These are phyloP conservation scores for Theristicus caerulescens DNA, from an alignment of 2,113 vertebrate species.

Conservation along the genomic window DNA sequence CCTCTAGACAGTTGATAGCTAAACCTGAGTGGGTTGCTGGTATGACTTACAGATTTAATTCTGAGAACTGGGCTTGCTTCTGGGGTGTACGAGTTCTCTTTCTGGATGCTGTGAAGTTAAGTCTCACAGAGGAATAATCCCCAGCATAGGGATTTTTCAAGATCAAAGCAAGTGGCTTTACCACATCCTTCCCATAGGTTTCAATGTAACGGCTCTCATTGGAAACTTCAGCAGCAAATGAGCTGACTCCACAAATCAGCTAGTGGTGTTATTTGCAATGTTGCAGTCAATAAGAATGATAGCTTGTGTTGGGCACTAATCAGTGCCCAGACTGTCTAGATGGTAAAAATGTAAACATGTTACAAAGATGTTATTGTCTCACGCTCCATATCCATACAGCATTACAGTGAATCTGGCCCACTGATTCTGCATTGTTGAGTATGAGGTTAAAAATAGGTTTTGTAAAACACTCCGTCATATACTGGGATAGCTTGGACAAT, in stretches of 20 bases:
- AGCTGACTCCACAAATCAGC: neutral
- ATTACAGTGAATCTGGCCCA: neutral
- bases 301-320: neutral
- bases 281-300: neutral
- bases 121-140: neutral
- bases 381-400: neutral
- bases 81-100: neutral
- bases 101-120: neutral
- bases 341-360: neutral
- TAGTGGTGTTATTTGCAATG: neutral
- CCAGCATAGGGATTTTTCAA: neutral
- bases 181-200: neutral
- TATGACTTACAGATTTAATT: constrained; percentile 1
- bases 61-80: neutral
- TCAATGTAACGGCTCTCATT: neutral
- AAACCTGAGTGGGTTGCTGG: neutral
- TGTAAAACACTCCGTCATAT: neutral
- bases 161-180: neutral
- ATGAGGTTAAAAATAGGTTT: neutral
- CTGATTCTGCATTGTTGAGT: neutral
- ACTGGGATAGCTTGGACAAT: neutral
- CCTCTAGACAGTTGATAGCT: neutral
- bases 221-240: neutral
- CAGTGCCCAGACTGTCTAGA: neutral
- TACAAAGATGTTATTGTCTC: neutral